Conservation (phyloP, 1,140 invertebrate genomes). For the Eupeodes corollae region DNA sequence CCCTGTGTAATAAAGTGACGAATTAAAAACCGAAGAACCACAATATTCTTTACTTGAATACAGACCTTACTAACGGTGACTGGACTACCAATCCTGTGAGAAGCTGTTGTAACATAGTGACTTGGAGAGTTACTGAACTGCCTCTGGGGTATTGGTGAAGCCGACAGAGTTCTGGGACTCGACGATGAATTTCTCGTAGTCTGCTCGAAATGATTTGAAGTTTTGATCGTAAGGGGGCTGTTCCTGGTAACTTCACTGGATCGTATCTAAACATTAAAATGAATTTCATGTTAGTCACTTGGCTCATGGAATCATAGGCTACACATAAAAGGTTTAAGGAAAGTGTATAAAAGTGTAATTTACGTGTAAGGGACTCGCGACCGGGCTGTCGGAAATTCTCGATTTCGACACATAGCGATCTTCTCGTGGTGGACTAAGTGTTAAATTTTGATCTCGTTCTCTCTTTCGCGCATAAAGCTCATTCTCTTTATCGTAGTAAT, state of each 20-base stretch:
- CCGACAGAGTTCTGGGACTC: slow-evolving; percentile 29
- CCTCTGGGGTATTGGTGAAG: slow-evolving; percentile 19
- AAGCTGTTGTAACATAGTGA: slow-evolving; percentile 30
- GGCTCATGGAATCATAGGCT: no score
- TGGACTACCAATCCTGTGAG: slow-evolving; percentile 33
- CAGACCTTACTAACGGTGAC: slow-evolving; percentile 11
- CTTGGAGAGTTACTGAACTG: slow-evolving; percentile 30
- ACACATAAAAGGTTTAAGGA: no score
- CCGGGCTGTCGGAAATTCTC: slow-evolving; percentile 1
- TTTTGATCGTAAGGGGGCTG: slow-evolving; percentile 35
- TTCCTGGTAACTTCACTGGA: slow-evolving; percentile 30
- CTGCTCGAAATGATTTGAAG: slow-evolving; percentile 26
- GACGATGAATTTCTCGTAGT: slow-evolving; percentile 21
- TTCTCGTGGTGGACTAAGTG: slow-evolving; percentile 27
- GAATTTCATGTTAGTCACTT: no score
- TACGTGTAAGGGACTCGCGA: slow-evolving; percentile 4
- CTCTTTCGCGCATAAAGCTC: slow-evolving; percentile 26
- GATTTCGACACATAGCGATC: slow-evolving; percentile 16
- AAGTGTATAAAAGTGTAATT: background rate
- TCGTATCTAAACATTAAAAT: slow-evolving; percentile 31
- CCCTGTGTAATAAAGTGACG: background rate
- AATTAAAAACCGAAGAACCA: no score
- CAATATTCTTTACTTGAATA: no score
- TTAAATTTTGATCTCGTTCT: slow-evolving; percentile 16
- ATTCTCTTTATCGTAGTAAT: slow-evolving; percentile 37